These are phyloP conservation scores for Rhadinocentrus ornatus DNA, from an alignment of 2,797 vertebrate genomes.

Conservation along the genomic window DNA sequence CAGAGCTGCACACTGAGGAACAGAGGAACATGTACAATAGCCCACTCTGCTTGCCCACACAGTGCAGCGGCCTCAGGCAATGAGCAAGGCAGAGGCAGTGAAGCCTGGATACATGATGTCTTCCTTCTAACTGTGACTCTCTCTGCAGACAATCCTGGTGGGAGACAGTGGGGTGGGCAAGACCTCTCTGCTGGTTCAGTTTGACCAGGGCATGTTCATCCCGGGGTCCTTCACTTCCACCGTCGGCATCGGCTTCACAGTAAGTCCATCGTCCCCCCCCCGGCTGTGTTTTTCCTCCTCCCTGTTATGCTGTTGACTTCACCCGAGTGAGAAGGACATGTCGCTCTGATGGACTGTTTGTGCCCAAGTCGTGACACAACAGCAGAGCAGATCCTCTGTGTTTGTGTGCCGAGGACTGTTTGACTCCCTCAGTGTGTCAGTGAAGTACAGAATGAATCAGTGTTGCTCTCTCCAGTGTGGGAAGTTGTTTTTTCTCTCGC, in stretches of 20 bases:
- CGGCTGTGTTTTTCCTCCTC: neutral
- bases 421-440: conserved; percentile 27
- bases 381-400: conserved; percentile 33
- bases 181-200: conserved; percentile 91
- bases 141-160: conserved; percentile 86
- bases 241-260: conserved; percentile 90
- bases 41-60: conserved; percentile 14
- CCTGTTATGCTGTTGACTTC: conserved; percentile 22
- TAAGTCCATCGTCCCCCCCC: conserved; percentile 73
- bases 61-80: conserved; percentile 22
- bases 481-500: conserved; percentile 43
- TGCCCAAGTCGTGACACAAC: conserved; percentile 36
- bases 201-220: conserved; percentile 93
- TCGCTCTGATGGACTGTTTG: conserved; percentile 31
- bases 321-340: conserved; percentile 26
- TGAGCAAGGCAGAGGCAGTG: conserved; percentile 2
- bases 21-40: conserved; percentile 41
- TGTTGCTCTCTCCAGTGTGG: conserved; percentile 33
- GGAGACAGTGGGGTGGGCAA: conserved; percentile 91
- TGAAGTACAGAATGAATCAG: conserved; percentile 42
- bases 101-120: conserved; percentile 14
- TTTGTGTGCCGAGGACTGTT: conserved; percentile 16
- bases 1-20: conserved; percentile 17
- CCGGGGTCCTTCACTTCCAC: conserved; percentile 89
- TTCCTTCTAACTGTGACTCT: conserved; percentile 23